These are phyloP conservation scores for Ypsolopha sequella DNA, from an alignment of 2,888 invertebrate genomes.

Conservation along the genomic window DNA sequence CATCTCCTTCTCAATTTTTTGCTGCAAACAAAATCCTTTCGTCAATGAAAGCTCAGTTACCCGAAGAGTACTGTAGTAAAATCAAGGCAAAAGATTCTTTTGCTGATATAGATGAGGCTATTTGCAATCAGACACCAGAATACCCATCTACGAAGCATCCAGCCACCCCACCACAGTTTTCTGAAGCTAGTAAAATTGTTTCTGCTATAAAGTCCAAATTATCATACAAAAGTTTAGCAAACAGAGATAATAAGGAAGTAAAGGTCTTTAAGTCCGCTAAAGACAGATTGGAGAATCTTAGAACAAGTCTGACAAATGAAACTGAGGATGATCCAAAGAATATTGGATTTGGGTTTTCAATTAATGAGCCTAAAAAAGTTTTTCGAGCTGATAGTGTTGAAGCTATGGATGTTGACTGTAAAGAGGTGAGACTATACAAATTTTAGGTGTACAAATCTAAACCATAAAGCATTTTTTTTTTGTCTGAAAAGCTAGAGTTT, in stretches of 20 bases:
- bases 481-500: too few relatives aligned
- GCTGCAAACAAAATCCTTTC: constrained; percentile 59
- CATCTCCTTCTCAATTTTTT: constrained; percentile 57
- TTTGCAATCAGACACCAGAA: constrained; percentile 50
- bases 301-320: constrained; percentile 32
- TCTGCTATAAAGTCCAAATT: constrained; percentile 58
- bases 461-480: not conserved
- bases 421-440: constrained; percentile 26
- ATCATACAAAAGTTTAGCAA: constrained; percentile 25
- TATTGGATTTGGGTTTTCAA: not conserved
- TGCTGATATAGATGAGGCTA: constrained; percentile 57
- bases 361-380: not conserved
- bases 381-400: constrained; percentile 14
- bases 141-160: constrained; percentile 57
- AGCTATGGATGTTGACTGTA: constrained; percentile 51
- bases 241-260: constrained; percentile 7
- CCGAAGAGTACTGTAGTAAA: constrained; percentile 44
- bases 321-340: constrained; percentile 12
- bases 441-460: not conserved
- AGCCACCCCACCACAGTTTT: constrained; percentile 57
- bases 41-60: constrained; percentile 59
- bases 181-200: constrained; percentile 53
- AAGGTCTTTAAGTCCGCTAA: constrained; percentile 30
- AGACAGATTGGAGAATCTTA: constrained; percentile 36
- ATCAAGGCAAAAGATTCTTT: constrained; percentile 49